Evolutionary conservation across 2,113 vertebrate species (phyloP), one percentile per base, ranked within the genome.

Genomic region (Oreochromis tanganicae): DNA sequence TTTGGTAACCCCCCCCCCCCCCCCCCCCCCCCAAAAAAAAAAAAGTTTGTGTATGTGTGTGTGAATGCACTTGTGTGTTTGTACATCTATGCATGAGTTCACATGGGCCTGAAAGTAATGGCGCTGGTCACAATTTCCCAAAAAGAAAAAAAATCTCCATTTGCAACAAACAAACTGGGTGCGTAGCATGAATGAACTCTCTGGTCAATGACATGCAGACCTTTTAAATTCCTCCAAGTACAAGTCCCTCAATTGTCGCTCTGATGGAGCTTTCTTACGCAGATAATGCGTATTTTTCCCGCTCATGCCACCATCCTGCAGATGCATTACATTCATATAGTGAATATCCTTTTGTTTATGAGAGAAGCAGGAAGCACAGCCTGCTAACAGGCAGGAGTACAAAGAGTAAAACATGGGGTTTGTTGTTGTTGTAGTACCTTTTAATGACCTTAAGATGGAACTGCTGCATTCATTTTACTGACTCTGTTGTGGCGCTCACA

Each of bases 171-270:
- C 75, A 87, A 89, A 87, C 63, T 52, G 88, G 83, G 55, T 85
- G 90, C 83, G 41, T 80, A 89, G 90, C 89, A 90, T 13, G 52
- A 87, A 89, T 87, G 94, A 93, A 91, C 94, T 27, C 90, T 92
- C 89, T 95, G 94, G 96, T 96, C 96, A 96, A 96, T 96, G 93
- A 96, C 90, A 96, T 96, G 95, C 96, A 95, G 95, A 93, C 93
- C 93, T 94, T 94, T 93, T 50, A 55, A 92, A 96, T 96, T 95
- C 95, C 94, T 94, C 89, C 13, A 84, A 95, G 93, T 93, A 83
- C 93, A 94, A 85, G 80, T 88, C 56, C 78, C 61, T 94, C 91
- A 94, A 93, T 96, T 87, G 90, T 87, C 59, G 57, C 88, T 92
- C 84, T 92, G 89, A 93, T 56, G 80, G 34, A 75, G 90, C 57